Base-by-base conservation (phyloP, 2,113 vertebrate species). In the Oryzias melastigma region DNA sequence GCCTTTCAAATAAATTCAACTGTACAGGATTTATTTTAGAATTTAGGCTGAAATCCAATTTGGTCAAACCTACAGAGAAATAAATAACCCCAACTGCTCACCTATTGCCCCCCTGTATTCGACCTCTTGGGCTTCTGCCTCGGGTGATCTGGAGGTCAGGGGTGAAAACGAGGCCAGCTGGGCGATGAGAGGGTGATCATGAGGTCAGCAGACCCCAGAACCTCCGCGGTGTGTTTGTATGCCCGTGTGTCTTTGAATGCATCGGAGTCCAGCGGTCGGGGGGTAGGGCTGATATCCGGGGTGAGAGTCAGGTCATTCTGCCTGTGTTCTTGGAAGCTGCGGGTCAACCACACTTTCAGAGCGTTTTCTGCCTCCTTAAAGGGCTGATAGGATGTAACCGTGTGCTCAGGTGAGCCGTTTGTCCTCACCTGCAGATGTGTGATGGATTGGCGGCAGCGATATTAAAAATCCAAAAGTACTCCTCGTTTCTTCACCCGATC, bases 131-230 rank as follows among this genome's bases (percentile, higher is more conserved):
- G 84, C 53, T 65, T 45, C 53, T 76, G 66, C 74, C 81, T 83
- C 61, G 64, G 77, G 85, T 85, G 71, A 85, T 55, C 58, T 17
- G 50, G 51, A 84, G 94, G 92, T 92, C 92, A 89, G 66, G 75
- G 93, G 93, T 94, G 90, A 95, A 71, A 29, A 53, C 63, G 86
- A 94, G 93, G 93, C 95, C 93, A 93, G 68, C 51, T 67, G 48
- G 68, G 12, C 85, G 49, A 65, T 76, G 77, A 68, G 79, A 82
- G 81, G 85, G 84, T 85, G 80, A 87, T 73, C 75, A 75, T 73
- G 65, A 85, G 88, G 87, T 83, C 88, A 87, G 73, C n/a, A 73
- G 76, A 87, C 68, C 67, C 58, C 58, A 58, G 62, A 65, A 82
- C 66, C 70, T 65, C 29, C 40, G 25, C 48, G 68, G 73, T 78